Percentiles rank a stretch among this genome's conserved stretches.
Evolutionary conservation across 2,888 invertebrate genomes (phyloP).

Genomic region (Mesorhabditis spiculigera): DNA sequence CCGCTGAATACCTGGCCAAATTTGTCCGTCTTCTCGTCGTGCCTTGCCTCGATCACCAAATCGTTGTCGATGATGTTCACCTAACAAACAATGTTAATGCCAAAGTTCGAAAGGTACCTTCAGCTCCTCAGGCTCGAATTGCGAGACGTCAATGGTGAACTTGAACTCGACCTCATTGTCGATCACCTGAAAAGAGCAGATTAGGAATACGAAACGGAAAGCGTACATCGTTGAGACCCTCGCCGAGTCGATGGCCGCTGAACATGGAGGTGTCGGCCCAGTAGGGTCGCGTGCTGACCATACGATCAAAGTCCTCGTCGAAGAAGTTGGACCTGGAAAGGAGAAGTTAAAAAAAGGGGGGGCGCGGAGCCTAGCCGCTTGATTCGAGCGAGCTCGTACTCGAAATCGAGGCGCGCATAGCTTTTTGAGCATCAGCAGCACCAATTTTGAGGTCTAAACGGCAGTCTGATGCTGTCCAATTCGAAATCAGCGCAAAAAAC

Average conservation of each 20-base stretch:
- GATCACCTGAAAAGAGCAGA: conserved; percentile 22
- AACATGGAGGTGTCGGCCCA: conserved; percentile 43
- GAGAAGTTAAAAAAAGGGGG: too few species aligned
- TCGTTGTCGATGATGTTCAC: conserved; percentile 44
- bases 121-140: conserved; percentile 47
- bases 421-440: too few species aligned
- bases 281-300: conserved; percentile 36
- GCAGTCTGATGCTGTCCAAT: too few species aligned
- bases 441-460: too few species aligned
- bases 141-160: conserved; percentile 43
- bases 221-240: conserved; percentile 37
- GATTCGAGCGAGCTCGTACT: too few species aligned
- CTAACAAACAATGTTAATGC: conserved; percentile 7
- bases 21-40: conserved; percentile 42
- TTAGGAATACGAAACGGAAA: background rate
- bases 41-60: conserved; percentile 44
- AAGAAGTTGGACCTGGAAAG: conserved; percentile 26
- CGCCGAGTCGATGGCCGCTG: conserved; percentile 40
- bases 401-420: too few species aligned
- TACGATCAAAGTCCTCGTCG: conserved; percentile 46
- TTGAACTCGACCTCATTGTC: conserved; percentile 35
- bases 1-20: conserved; percentile 34
- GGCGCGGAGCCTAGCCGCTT: too few species aligned
- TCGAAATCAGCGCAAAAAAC: too few species aligned
- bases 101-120: conserved; percentile 23